A percentile compares a stretch with the other conserved stretches of the same genome.
Evolutionary conservation across 23 tunicate genomes (phyloP).

Genomic region (Pegea sp.): DNA sequence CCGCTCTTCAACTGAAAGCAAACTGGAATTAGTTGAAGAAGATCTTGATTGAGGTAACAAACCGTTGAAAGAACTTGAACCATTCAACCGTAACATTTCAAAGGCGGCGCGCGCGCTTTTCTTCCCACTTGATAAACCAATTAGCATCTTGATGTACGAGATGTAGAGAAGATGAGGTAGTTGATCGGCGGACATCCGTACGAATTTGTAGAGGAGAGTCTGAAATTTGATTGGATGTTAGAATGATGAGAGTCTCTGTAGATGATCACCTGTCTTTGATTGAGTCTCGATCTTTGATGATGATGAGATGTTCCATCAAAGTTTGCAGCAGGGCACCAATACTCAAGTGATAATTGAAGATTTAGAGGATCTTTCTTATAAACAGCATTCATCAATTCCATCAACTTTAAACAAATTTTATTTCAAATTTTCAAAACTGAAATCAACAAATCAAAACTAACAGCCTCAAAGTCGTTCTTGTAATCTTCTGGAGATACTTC

Average conservation of each 20-base stretch:
- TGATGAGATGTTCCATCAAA: too few species aligned
- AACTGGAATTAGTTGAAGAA: too few species aligned
- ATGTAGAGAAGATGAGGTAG: conserved; percentile 70
- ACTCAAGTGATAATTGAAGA: conserved; percentile 55
- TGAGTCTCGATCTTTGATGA: conserved; percentile 7
- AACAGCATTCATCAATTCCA: conserved; percentile 57
- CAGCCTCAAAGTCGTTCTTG: conserved; percentile 58
- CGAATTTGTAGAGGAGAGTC: conserved; percentile 64
- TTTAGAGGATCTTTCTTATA: conserved; percentile 33
- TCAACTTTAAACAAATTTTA: conserved; percentile 5
- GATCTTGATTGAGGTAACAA: too few species aligned
- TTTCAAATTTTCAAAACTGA: not conserved
- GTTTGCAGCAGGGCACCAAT: conserved; percentile 50
- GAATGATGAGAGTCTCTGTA: too few species aligned
- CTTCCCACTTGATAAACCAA: conserved; percentile 52
- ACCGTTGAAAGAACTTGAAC: too few species aligned
- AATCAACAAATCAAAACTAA: not conserved
- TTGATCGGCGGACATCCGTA: conserved; percentile 62
- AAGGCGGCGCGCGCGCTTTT: conserved; percentile 52
- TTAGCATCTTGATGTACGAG: conserved; percentile 66
- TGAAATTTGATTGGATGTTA: too few species aligned
- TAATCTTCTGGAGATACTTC: conserved; percentile 44
- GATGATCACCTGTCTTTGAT: too few species aligned
- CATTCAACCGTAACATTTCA: conserved; percentile 54
- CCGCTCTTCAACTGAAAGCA: conserved; percentile 11